Evolutionary conservation across 30 jellyfish, hydroid and myxozoan genomes (phyloP).

Genomic region (Chironex yamaguchii): DNA sequence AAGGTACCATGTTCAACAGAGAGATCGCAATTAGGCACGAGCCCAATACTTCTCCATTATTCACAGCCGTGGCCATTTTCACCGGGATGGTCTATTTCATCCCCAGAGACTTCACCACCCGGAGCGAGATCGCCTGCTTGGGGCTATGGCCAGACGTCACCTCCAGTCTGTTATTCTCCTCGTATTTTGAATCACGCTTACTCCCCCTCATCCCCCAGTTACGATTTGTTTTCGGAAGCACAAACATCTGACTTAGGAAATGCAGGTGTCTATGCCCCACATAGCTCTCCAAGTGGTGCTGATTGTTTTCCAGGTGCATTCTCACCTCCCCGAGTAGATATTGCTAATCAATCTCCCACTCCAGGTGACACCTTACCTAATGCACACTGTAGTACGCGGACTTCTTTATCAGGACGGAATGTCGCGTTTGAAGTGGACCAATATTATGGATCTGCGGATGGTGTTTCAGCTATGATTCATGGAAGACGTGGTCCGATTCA

Average conservation of each 20-base stretch:
- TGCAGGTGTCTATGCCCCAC: background rate
- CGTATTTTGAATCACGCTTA: constrained; percentile 35
- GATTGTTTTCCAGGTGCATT: background rate
- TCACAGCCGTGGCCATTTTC: background rate
- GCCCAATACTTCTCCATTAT: background rate
- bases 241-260: background rate
- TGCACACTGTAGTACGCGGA: background rate
- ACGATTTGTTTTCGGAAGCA: background rate
- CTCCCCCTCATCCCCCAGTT: background rate
- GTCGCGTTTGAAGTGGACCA: background rate
- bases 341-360: too few species aligned
- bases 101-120: constrained; percentile 68
- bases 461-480: constrained; percentile 70
- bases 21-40: background rate
- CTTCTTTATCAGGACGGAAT: background rate
- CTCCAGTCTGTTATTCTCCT: constrained; percentile 54
- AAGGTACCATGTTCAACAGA: background rate
- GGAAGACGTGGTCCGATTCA: constrained; percentile 93
- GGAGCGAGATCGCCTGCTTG: constrained; percentile 55
- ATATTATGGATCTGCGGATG: constrained; percentile 71
- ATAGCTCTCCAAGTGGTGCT: background rate
- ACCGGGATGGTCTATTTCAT: constrained; percentile 15
- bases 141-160: background rate
- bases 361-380: background rate
- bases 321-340: background rate